Evolutionary conservation across 2,888 invertebrate genomes (phyloP), one percentile per base, ranked within the genome.

Genomic region (Cheilosia scutellata): DNA sequence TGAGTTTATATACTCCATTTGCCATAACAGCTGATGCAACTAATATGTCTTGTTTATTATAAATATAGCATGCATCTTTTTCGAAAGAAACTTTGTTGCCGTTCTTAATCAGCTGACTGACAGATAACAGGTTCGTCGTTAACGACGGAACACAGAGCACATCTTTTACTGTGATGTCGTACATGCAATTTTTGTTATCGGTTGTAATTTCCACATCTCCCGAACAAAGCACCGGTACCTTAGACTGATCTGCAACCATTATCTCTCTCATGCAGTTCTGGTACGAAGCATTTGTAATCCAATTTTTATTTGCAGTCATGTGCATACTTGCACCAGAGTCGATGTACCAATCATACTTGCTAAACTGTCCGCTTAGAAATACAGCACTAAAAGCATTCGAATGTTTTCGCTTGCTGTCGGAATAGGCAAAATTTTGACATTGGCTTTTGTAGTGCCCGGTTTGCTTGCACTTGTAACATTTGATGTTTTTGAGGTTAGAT

Each of bases 321-420:
- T 90, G 89, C 42, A 82, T 63, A 66, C 88, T 89, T 25, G 89
- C 89, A 5, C 89, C 90, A 6, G 88, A 88, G 68, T 90, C 89
- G 51, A 90, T 4, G 4, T 42, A 42, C n/a, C 42, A 42, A 47
- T 89, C 88, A n/a, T 60, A 58, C 20, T 87, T 88, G n/a, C 75
- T 89, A 25, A 87, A 65, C 78, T 88, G 88, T 55, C 47, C 33
- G 33, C n/a, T 75, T 0, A 63, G 40, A 57, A 66, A 66, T n/a
- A 78, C 65, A 88, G 88, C 31, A 87, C 89, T 88, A 79, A 90
- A 89, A 27, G 87, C 88, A 63, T 87, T 88, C n/a, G 66, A 65
- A 25, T 77, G 71, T 63, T 82, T 76, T 5, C 37, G 49, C 11
- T 80, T 65, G 25, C 42, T 42, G 2, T 62, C 44, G 4, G n/a